Conservation (phyloP, 2,797 vertebrate species). For the Cirrhinus mrigala region DNA sequence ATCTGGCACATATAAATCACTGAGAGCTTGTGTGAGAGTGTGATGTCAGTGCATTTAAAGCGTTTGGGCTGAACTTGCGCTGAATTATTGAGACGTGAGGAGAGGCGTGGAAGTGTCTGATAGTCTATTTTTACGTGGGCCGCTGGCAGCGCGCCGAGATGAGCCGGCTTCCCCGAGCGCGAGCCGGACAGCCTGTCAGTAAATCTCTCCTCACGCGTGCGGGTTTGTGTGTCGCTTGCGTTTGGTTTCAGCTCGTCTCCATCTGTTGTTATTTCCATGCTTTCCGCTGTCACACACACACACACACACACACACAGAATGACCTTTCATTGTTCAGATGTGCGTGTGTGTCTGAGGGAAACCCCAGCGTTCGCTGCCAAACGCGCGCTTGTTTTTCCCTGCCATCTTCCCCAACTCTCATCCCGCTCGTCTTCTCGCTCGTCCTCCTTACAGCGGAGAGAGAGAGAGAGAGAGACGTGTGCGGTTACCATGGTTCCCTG, state of each 20-base stretch:
- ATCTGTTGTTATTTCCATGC: slow-evolving; percentile 49
- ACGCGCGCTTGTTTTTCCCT: background rate
- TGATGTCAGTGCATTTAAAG: slow-evolving; percentile 50
- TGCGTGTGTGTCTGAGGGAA: slow-evolving; percentile 18
- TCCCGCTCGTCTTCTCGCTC: slow-evolving; percentile 12
- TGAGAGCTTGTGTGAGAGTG: background rate
- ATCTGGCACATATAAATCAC: background rate
- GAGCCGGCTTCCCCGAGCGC: slow-evolving; percentile 68
- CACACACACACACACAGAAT: slow-evolving; percentile 31
- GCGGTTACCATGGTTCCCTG: slow-evolving; percentile 69
- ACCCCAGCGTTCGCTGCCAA: slow-evolving; percentile 10
- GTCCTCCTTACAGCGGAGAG: background rate
- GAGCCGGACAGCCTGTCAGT: slow-evolving; percentile 56
- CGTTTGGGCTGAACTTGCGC: slow-evolving; percentile 63
- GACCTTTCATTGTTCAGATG: slow-evolving; percentile 23
- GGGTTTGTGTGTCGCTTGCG: background rate
- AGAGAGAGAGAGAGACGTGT: slow-evolving; percentile 40
- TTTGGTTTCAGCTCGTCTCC: slow-evolving; percentile 26
- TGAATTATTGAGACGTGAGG: slow-evolving; percentile 71
- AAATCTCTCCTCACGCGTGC: slow-evolving; percentile 59
- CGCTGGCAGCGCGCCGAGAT: slow-evolving; percentile 69
- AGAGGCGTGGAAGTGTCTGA: slow-evolving; percentile 67
- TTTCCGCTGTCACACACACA: slow-evolving; percentile 38
- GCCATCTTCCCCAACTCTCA: slow-evolving; percentile 1
- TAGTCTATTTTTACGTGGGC: slow-evolving; percentile 70